phyloP scores from a whole-genome alignment of 2,797 vertebrate genomes.

The Anas flavirostris region DNA sequence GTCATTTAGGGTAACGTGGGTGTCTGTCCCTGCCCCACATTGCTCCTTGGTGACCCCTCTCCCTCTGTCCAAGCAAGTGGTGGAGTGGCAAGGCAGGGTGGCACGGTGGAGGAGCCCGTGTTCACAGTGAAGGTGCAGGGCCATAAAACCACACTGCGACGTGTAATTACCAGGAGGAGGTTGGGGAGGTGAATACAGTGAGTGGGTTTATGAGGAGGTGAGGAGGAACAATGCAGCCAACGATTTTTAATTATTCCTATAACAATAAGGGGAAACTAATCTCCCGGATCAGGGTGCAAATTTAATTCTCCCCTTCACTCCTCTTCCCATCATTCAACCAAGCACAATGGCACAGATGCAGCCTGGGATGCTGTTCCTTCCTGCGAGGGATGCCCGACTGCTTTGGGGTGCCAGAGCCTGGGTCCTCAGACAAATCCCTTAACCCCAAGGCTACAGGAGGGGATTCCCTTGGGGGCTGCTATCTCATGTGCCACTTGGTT shows the following conservation, averaged over 20 bases:
- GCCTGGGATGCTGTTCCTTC: neutral
- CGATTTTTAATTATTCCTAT: neutral
- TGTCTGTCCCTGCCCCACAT: rapidly evolving
- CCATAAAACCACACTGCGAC: rapidly evolving
- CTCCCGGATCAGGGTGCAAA: neutral
- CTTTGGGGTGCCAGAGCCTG: neutral
- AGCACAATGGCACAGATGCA: neutral
- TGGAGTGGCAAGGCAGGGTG: neutral
- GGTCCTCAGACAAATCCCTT: neutral
- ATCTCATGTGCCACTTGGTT: neutral
- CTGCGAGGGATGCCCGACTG: neutral
- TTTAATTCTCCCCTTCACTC: neutral
- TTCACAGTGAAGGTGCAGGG: neutral
- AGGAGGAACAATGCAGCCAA: neutral
- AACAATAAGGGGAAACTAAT: constrained; percentile 42
- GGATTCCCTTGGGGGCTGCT: neutral
- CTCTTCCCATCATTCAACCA: constrained; percentile 7
- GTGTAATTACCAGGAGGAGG: neutral
- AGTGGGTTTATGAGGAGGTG: neutral
- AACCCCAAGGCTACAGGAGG: neutral
- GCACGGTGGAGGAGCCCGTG: neutral
- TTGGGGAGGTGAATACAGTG: neutral
- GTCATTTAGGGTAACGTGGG: neutral
- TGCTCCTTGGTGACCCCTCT: neutral
- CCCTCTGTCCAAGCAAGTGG: neutral